Evolutionary conservation across 2,888 invertebrate species (phyloP).

Genomic region (Bibio marci): DNA sequence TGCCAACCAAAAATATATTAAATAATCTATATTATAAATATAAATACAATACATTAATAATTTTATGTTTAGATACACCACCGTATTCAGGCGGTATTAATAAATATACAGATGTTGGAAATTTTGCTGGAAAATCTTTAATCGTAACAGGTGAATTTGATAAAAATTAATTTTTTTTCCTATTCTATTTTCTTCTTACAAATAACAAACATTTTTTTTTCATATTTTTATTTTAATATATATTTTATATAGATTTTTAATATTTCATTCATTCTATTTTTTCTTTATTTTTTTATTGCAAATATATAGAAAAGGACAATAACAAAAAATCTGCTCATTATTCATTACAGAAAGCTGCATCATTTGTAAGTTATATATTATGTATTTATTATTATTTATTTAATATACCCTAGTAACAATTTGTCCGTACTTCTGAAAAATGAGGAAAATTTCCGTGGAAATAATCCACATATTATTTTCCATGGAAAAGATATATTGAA

Average conservation of each 20-base stretch:
- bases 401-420: no score
- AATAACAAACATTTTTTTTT: neutral
- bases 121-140: conserved; percentile 26
- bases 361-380: conserved; percentile 20
- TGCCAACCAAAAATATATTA: no score
- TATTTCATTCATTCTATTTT: no score
- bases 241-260: no score
- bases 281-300: neutral
- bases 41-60: no score
- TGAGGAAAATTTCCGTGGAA: no score
- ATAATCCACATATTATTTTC: no score
- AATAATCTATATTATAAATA: no score
- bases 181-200: neutral
- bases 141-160: conserved; percentile 20
- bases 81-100: conserved; percentile 22
- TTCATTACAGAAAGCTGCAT: conserved; percentile 27
- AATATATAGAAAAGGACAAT: conserved; percentile 3
- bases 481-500: no score
- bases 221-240: neutral
- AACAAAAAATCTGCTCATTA: conserved; percentile 2
- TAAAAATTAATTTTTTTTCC: neutral
- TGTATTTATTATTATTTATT: no score
- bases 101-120: conserved; percentile 27
- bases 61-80: conserved; percentile 20
- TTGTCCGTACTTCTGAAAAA: no score